Conservation (phyloP, 2,888 invertebrate species). For the Drosophila cognata region DNA sequence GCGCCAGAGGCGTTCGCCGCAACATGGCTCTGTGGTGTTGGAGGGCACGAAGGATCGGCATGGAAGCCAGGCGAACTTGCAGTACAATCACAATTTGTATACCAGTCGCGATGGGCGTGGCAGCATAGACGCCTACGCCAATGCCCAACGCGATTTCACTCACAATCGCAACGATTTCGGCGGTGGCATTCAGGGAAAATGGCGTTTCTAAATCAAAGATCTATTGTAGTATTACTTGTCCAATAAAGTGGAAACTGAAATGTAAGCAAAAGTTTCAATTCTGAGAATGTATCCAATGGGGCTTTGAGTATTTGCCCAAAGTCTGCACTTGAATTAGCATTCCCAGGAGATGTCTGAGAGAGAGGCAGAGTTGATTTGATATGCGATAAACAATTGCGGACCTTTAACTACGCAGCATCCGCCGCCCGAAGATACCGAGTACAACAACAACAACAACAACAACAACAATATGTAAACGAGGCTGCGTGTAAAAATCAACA, state of each 20-base stretch:
- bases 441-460: conserved; percentile 28
- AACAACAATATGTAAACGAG: conserved; percentile 44
- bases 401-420: conserved; percentile 75
- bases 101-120: conserved; percentile 68
- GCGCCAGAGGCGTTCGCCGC: conserved; percentile 17
- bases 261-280: not conserved
- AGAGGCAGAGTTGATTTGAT: not conserved
- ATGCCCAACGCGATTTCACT: conserved; percentile 66
- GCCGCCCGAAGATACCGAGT: conserved; percentile 23
- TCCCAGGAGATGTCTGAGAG: not conserved
- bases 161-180: conserved; percentile 60
- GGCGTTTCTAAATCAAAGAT: conserved; percentile 48
- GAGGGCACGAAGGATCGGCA: conserved; percentile 48
- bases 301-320: not conserved
- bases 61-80: conserved; percentile 59
- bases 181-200: conserved; percentile 59
- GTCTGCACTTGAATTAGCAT: conserved; percentile 3
- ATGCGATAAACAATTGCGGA: conserved; percentile 52
- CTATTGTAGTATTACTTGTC: not conserved
- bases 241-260: not conserved
- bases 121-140: conserved; percentile 70
- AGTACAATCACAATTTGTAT: conserved; percentile 73
- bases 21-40: conserved; percentile 50
- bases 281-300: not conserved
- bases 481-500: conserved; percentile 55